Base-by-base conservation (phyloP, 2,113 vertebrate genomes). In the Oncorhynchus gorbuscha region DNA sequence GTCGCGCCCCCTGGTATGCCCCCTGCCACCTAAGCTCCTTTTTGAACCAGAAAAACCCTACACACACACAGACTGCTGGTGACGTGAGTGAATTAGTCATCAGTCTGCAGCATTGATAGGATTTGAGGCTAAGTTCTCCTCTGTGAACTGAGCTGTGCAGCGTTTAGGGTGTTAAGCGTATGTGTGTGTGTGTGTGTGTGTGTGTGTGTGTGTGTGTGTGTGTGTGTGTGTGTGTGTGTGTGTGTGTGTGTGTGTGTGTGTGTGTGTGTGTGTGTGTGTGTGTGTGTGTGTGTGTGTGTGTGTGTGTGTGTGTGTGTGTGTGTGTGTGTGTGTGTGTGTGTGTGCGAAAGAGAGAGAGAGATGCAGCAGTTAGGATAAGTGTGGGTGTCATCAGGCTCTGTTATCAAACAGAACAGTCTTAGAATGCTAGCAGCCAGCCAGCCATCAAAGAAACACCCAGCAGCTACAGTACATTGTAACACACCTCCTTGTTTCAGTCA, bases 381-480 rank as follows among this genome's bases (percentile, higher is more conserved):
- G 65, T 66, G 72, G 65, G 80, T 79, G 85, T 78, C 78, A 74
- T 72, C 74, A 74, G 49, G 67, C 84, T 75, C 16, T 20, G 71
- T 74, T 77, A 84, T 86, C 80, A 90, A 90, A 87, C 83, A 79
- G 66, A 72, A 76, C 76, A 85, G 75, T 78, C 79, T 45, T 1
- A 73, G 67, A 86, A 71, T 24, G 72, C 76, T 72, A 68, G 26
- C 16, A 69, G 66, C 35, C 67, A 74, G 11, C 35, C 67, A 74
- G 11, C 48, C 74, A 82, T 82, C 77, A 85, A 83, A 85, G 71
- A 61, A 18, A 30, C 45, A 71, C 30, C 16, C 26, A 18, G 24
- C 14, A 35, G 66, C 66, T 68, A 20, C 14, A 69, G 20, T 8
- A 28, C 18, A 59, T 39, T 11, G 8, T 1, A 16, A 32, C 7